Evolutionary conservation across 1,140 invertebrate species (phyloP).

Genomic region (Lethocerus indicus): DNA sequence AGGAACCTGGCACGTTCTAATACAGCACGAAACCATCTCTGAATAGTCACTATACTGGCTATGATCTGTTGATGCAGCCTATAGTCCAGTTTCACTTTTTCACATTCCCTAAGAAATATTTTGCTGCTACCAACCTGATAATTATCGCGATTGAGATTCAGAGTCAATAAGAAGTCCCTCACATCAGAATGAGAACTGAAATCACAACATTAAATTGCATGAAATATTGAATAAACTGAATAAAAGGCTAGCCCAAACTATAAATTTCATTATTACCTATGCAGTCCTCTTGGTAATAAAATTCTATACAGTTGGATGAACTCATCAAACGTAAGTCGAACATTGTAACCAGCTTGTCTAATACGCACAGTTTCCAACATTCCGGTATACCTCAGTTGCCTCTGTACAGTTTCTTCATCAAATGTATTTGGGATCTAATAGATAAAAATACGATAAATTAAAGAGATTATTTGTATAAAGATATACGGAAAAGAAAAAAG

Average conservation of each 20-base stretch:
- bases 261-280: slow-evolving; percentile 29
- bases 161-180: slow-evolving; percentile 53
- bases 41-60: slow-evolving; percentile 76
- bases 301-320: slow-evolving; percentile 87
- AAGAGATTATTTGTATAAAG: background rate
- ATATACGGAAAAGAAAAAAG: background rate
- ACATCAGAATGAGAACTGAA: slow-evolving; percentile 59
- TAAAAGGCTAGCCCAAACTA: background rate
- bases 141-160: slow-evolving; percentile 72
- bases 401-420: slow-evolving; percentile 85
- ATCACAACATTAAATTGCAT: background rate
- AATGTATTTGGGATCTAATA: slow-evolving; percentile 67
- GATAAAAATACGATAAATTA: slow-evolving; percentile 5
- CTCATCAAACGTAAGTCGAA: slow-evolving; percentile 81
- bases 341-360: slow-evolving; percentile 87
- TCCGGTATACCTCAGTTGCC: slow-evolving; percentile 73
- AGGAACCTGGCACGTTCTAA: slow-evolving; percentile 63
- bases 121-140: slow-evolving; percentile 84
- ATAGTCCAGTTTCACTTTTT: slow-evolving; percentile 82
- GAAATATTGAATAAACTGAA: background rate
- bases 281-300: slow-evolving; percentile 67
- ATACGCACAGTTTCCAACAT: slow-evolving; percentile 95
- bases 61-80: slow-evolving; percentile 87
- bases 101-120: slow-evolving; percentile 85
- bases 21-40: slow-evolving; percentile 76